Percentiles rank a stretch among this genome's conserved stretches.
Conservation (phyloP, 2,113 vertebrate genomes). For the Thunnus maccoyii region DNA sequence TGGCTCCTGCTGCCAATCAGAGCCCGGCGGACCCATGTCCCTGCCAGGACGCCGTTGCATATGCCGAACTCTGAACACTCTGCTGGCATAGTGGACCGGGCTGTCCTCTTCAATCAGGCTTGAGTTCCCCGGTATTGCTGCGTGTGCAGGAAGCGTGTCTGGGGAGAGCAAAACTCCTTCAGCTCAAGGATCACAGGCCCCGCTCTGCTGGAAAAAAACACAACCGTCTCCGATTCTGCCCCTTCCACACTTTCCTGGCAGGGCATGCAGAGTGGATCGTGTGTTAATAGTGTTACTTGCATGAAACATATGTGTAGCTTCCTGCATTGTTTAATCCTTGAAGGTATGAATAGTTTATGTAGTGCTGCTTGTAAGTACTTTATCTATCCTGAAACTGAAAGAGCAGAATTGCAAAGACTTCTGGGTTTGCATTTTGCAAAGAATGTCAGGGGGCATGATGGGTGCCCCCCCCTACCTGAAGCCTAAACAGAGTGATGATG, state of each 20-base stretch:
- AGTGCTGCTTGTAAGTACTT: too few species aligned
- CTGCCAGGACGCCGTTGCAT: constrained; percentile 56
- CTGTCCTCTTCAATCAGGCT: constrained; percentile 76
- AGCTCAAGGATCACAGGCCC: constrained; percentile 56
- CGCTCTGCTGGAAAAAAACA: constrained; percentile 33
- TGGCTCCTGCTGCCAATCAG: constrained; percentile 70
- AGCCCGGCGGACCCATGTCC: constrained; percentile 55
- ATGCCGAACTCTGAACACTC: constrained; percentile 55
- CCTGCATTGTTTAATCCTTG: neutral
- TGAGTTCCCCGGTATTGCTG: constrained; percentile 70
- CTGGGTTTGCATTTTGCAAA: too few species aligned
- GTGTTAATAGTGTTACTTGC: constrained; percentile 11
- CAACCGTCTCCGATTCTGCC: constrained; percentile 58
- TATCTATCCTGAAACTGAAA: neutral
- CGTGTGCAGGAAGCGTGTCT: constrained; percentile 65
- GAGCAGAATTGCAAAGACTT: too few species aligned
- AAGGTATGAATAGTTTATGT: neutral
- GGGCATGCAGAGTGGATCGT: constrained; percentile 1
- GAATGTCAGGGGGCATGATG: too few species aligned
- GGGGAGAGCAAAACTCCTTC: constrained; percentile 63
- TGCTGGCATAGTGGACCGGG: constrained; percentile 59
- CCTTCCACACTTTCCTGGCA: constrained; percentile 51
- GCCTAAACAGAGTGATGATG: too few species aligned
- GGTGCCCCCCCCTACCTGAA: too few species aligned
- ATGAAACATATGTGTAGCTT: neutral